Percentiles rank a stretch among this genome's conserved stretches.
Conservation (phyloP, 2,888 invertebrate genomes). For the Drosophila paucipuncta region DNA sequence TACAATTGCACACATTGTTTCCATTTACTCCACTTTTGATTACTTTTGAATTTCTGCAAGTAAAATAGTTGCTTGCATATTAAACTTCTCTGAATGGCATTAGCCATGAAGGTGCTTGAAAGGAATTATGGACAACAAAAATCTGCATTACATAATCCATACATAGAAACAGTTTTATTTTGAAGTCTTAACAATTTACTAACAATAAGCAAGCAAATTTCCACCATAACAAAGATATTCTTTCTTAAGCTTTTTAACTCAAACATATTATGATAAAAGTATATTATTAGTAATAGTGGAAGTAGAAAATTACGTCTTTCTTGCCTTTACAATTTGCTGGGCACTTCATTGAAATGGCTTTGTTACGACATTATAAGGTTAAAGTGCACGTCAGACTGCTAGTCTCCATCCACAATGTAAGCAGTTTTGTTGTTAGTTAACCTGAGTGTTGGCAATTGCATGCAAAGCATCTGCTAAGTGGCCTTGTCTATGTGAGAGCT, state of each 20-base stretch:
- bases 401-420: not conserved
- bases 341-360: not conserved
- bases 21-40: slow-evolving; percentile 27
- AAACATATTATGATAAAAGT: not conserved
- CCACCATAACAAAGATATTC: not conserved
- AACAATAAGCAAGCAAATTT: not conserved
- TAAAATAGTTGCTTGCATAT: slow-evolving; percentile 17
- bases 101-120: not conserved
- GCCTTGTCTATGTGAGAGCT: slow-evolving; percentile 14
- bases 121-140: not conserved
- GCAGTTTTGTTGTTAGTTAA: slow-evolving; percentile 2
- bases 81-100: slow-evolving; percentile 7
- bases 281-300: not conserved
- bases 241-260: not conserved
- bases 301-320: not conserved
- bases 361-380: not conserved
- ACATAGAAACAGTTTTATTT: not conserved
- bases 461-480: slow-evolving; percentile 35
- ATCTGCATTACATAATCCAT: not conserved
- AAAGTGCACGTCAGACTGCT: not conserved
- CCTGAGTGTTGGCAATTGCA: slow-evolving; percentile 18
- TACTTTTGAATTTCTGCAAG: slow-evolving; percentile 17
- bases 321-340: not conserved
- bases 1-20: slow-evolving; percentile 31
- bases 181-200: not conserved